phyloP scores from a whole-genome alignment of 2,797 vertebrate species.

The Manis pentadactyla region DNA sequence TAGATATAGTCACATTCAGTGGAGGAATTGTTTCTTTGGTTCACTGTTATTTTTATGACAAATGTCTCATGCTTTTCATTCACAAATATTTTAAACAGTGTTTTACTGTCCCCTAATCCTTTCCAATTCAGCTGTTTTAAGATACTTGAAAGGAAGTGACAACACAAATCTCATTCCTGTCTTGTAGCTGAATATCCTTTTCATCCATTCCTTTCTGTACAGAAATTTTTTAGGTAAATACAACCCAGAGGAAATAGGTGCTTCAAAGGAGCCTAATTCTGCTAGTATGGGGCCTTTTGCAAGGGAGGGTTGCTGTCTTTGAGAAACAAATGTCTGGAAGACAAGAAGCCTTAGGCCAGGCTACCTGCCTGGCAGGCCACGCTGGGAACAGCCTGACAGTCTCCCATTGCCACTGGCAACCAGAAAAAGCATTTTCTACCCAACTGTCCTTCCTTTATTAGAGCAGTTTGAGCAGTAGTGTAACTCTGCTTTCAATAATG shows the following conservation, averaged over 20 bases:
- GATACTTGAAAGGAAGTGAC: constrained; percentile 31
- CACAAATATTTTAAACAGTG: background rate
- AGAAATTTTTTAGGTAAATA: constrained; percentile 33
- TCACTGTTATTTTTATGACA: background rate
- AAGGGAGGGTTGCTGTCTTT: background rate
- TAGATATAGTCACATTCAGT: background rate
- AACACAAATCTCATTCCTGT: constrained; percentile 24
- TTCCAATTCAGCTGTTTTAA: constrained; percentile 7
- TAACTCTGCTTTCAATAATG: background rate
- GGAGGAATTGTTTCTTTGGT: background rate
- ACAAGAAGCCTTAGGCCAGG: background rate
- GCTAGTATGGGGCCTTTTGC: background rate
- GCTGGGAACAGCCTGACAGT: background rate
- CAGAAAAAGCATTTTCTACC: background rate
- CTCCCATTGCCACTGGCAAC: background rate
- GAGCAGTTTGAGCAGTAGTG: background rate
- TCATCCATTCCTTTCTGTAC: background rate
- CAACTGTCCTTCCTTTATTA: background rate
- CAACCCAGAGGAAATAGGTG: background rate
- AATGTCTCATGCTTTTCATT: constrained; percentile 3
- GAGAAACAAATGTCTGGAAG: constrained; percentile 12
- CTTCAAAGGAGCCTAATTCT: background rate
- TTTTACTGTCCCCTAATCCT: background rate
- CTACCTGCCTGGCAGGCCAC: background rate
- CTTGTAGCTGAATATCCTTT: background rate